Base-by-base conservation (phyloP, 2,888 invertebrate genomes). In the Mantis religiosa region DNA sequence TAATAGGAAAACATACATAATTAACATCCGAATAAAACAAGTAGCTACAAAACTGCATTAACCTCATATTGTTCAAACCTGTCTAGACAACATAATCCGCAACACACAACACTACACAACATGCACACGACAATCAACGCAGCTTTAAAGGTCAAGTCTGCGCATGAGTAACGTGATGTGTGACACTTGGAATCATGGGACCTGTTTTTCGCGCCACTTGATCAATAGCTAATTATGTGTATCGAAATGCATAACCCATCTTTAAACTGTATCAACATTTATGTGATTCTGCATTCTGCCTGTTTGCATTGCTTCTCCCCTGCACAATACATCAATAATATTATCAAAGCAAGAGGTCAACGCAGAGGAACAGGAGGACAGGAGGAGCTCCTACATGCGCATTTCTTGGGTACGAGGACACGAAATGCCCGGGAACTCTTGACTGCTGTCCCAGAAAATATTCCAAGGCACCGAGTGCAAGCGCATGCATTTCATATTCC, bases 161-260 rank as follows among this genome's bases (percentile, higher is more conserved):
- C 87, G 87, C 87, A 82, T 87, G n/a, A n/a, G n/a, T n/a, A n/a
- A n/a, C n/a, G n/a, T n/a, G n/a, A n/a, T n/a, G 87, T 47, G 87
- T 28, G 12, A 7, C 3, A 30, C 7, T 28, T 28, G 83, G 87
- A 41, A 87, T 83, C 82, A 87, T 83, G 87, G 87, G 87, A 87
- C 14, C 27, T 28, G 83, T 83, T 47, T 87, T 87, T 87, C 82
- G 87, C 87, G 87, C 87, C 87, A 83, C 47, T 87, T 87, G 87
- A 87, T 87, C 87, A 87, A 87, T 87, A 87, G 83, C 87, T 41
- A 87, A 87, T 87, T 82, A 71, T 71, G 8, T 20, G 54, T 71
- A 71, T 20, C 20, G 54, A 20, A 71, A 25, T 71, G 1, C 3
- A 20, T 25, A 71, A 71, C 20, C 20, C 3, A 0, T 20, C 20